Percentiles rank a stretch among this genome's conserved stretches.
phyloP scores from a whole-genome alignment of 2,888 invertebrate genomes.

The Drosophila seclusa region DNA sequence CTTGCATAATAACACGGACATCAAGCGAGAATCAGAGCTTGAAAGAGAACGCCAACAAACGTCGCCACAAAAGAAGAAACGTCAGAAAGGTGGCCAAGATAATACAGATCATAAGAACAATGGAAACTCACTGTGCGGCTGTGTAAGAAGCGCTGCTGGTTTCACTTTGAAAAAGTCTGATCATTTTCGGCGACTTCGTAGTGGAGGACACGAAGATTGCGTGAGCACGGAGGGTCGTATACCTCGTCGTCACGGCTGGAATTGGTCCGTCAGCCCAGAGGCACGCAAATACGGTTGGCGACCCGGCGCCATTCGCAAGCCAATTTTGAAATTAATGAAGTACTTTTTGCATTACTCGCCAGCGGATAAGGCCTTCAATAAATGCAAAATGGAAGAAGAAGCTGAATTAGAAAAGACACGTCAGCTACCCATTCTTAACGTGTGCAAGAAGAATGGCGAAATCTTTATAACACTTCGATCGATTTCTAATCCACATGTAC shows the following conservation, averaged over 20 bases:
- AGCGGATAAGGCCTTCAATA: slow-evolving; percentile 60
- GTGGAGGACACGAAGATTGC: slow-evolving; percentile 87
- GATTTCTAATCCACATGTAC: slow-evolving; percentile 87
- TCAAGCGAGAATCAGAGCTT: slow-evolving; percentile 42
- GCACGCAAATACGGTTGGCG: slow-evolving; percentile 80
- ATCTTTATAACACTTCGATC: slow-evolving; percentile 89
- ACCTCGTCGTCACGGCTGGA: slow-evolving; percentile 89
- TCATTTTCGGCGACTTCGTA: background rate
- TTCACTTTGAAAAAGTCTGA: background rate
- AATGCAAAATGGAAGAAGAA: slow-evolving; percentile 82
- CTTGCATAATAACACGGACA: slow-evolving; percentile 72
- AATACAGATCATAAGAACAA: background rate
- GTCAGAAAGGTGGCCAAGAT: background rate
- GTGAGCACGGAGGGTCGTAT: slow-evolving; percentile 86
- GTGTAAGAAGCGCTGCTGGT: background rate
- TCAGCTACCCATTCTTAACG: slow-evolving; percentile 87
- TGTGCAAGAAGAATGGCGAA: slow-evolving; percentile 88
- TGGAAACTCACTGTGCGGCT: background rate
- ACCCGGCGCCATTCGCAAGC: slow-evolving; percentile 82
- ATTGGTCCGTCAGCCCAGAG: slow-evolving; percentile 86
- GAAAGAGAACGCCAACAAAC: slow-evolving; percentile 57
- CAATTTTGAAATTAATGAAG: slow-evolving; percentile 82
- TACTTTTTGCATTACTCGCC: slow-evolving; percentile 80
- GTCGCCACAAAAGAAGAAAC: background rate
- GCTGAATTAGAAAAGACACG: slow-evolving; percentile 45